These are phyloP conservation scores for Chiropotes sagulatus DNA, from an alignment of 2,797 vertebrate genomes.

Conservation along the genomic window DNA sequence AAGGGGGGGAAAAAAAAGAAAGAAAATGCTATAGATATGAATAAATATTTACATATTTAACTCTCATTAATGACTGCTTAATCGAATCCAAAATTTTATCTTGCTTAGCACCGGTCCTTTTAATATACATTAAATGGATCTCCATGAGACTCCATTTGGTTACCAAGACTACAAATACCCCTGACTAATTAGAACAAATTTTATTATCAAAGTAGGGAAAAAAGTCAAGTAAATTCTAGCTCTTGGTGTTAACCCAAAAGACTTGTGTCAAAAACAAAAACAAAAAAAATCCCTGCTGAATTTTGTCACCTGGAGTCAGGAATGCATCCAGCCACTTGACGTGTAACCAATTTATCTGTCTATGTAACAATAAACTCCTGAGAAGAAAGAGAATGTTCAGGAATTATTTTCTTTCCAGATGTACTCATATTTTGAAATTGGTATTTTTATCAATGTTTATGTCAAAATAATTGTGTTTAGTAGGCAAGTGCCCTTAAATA, in stretches of 20 bases:
- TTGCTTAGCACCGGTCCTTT: not conserved
- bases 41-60: not conserved
- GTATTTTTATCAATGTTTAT: not conserved
- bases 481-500: not conserved
- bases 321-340: too few species aligned
- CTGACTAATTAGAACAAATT: not conserved
- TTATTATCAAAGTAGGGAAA: not conserved
- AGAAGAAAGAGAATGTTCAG: not conserved
- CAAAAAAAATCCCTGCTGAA: not conserved
- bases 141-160: not conserved
- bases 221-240: not conserved
- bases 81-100: slow-evolving; percentile 3
- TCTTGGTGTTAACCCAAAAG: not conserved
- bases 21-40: not conserved
- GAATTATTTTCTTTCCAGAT: not conserved
- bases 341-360: not conserved
- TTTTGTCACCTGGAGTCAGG: not conserved
- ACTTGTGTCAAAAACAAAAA: not conserved
- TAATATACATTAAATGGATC: not conserved
- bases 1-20: not conserved
- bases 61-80: not conserved
- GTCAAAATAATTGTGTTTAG: not conserved
- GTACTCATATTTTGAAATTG: not conserved
- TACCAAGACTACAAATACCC: not conserved
- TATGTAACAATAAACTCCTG: not conserved